phyloP scores from a whole-genome alignment of 2,888 invertebrate species.

The Orthosia incerta region DNA sequence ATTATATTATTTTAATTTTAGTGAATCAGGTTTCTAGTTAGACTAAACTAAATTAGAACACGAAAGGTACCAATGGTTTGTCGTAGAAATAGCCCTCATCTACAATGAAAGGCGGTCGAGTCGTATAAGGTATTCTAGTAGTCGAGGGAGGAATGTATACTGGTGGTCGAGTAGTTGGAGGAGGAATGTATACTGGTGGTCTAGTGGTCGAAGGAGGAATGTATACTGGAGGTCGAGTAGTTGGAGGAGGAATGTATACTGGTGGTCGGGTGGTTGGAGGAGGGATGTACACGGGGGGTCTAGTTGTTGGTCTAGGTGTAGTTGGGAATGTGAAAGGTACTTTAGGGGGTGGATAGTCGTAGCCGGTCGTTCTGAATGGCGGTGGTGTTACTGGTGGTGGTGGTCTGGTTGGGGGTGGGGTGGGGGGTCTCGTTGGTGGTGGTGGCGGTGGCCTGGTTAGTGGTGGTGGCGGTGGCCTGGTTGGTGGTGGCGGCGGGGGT shows the following conservation, averaged over 20 bases:
- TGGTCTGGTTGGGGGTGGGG: constrained; percentile 39
- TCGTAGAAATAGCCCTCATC: constrained; percentile 88
- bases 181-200: constrained; percentile 30
- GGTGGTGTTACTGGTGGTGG: constrained; percentile 65
- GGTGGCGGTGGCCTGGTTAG: constrained; percentile 56
- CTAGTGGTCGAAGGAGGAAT: constrained; percentile 23
- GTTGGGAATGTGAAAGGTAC: constrained; percentile 76
- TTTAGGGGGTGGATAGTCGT: constrained; percentile 76
- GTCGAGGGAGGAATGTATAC: constrained; percentile 57
- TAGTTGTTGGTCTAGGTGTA: constrained; percentile 32
- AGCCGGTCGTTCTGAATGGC: constrained; percentile 75
- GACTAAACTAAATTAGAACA: constrained; percentile 78
- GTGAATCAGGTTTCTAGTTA: constrained; percentile 59
- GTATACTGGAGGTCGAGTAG: constrained; percentile 54
- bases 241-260: constrained; percentile 63
- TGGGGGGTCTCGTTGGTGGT: constrained; percentile 52
- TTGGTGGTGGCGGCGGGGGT: constrained; percentile 2
- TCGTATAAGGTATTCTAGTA: constrained; percentile 73
- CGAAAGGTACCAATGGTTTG: constrained; percentile 85
- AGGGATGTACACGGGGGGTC: constrained; percentile 25
- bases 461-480: constrained; percentile 41
- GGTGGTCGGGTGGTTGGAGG: constrained; percentile 49
- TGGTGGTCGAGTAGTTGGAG: constrained; percentile 37
- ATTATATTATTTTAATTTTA: constrained; percentile 36
- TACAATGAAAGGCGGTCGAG: constrained; percentile 81